Evolutionary conservation across 2,797 vertebrate genomes (phyloP).

Genomic region (Anguilla megastoma): DNA sequence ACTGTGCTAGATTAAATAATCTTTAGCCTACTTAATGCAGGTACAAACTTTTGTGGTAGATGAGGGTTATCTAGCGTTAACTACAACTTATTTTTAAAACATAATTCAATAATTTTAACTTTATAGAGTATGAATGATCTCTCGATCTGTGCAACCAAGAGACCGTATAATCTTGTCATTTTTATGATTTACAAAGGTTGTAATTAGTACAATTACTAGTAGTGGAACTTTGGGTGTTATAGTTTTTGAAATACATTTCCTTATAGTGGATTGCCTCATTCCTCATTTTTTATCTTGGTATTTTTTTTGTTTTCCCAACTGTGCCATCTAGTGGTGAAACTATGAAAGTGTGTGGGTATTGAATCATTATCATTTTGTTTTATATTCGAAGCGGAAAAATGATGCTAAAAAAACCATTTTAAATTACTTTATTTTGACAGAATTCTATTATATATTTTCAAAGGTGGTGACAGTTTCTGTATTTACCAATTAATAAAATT

Average conservation of each 20-base stretch:
- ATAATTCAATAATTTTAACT: neutral
- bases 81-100: neutral
- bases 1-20: neutral
- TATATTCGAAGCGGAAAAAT: neutral
- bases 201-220: neutral
- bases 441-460: slow-evolving; percentile 69
- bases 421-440: slow-evolving; percentile 77
- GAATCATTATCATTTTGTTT: neutral
- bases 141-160: neutral
- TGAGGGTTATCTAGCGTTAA: neutral
- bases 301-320: slow-evolving; percentile 4
- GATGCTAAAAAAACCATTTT: slow-evolving; percentile 56
- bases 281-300: neutral
- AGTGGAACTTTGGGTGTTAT: neutral
- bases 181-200: neutral
- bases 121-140: neutral
- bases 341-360: neutral
- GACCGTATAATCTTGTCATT: neutral
- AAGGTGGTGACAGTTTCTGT: slow-evolving; percentile 61
- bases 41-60: neutral
- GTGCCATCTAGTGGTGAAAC: slow-evolving; percentile 20
- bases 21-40: neutral
- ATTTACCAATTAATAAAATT: slow-evolving; percentile 74
- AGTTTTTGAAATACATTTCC: neutral
- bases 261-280: neutral